Evolutionary conservation across 2,797 vertebrate species (phyloP), one percentile per base, ranked within the genome.

Genomic region (Halcyon chelicuti): DNA sequence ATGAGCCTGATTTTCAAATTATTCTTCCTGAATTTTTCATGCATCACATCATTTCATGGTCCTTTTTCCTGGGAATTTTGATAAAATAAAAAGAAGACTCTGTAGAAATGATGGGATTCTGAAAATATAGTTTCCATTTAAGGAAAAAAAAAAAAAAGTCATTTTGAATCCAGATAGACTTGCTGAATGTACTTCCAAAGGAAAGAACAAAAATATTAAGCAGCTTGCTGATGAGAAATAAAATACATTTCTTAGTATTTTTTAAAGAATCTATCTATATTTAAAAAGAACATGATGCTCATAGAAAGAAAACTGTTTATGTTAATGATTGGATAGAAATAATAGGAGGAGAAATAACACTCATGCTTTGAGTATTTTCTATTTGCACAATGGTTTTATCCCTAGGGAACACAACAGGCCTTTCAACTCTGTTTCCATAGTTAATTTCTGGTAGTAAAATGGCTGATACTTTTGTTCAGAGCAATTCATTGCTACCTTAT

Each of bases 401-500:
- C 35, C 39, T 20, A 70, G 49, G 66, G 67, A 92, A 83, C 29
- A 88, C 46, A 92, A 86, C 12, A 90, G 39, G 22, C 60, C 33
- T 84, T 92, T 92, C 57, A 82, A 26, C 92, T 81, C 62, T 73
- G 11, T 63, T 93, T 93, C 72, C 85, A 86, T n/a, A 82, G 73
- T 58, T 96, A 89, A 88, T 94, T 93, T 77, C 78, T 55, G 82
- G 71, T 49, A 90, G 62, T 71, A 79, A 95, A 95, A 91, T 80
- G 61, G 49, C 63, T 71, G 66, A 92, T 74, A 85, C 33, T 87
- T 76, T 80, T 88, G 39, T 93, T 73, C 35, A 25, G 40, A 90
- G 83, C 35, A 94, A 90, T 92, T 93, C 68, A 81, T 61, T 76
- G 49, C 71, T 74, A 54, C 68, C 60, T 96, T 62, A 71, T 88